Base-by-base conservation (phyloP, 2,888 invertebrate species). In the Ochropacha duplaris region DNA sequence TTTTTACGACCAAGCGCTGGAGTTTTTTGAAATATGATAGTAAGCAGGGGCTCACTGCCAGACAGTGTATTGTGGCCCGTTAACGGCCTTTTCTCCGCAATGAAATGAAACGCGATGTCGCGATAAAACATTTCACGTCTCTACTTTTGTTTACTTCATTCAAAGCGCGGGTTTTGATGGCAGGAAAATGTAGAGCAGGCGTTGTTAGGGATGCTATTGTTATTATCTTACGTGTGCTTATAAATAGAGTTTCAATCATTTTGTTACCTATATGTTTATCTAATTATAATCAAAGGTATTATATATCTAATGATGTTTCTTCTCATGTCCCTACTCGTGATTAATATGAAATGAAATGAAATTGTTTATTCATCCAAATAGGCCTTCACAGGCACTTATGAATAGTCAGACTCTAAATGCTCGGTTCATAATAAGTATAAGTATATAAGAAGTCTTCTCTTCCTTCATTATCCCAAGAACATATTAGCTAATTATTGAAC, bases 111-210 rank as follows among this genome's bases (percentile, higher is more conserved):
- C n/a, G n/a, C 71, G 77, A 68, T 72, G 61, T 70, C 78, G 31
- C 51, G 79, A 87, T 86, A 89, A 88, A 88, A 88, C 84, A 83
- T 88, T 89, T 88, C 84, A 86, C 81, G 78, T 78, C 79, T 81
- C 81, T 78, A 80, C 82, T 86, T 83, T 85, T 88, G 84, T 88
- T 88, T 84, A 84, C 78, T 83, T 82, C 81, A 83, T 83, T 82
- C 81, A 83, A 83, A 84, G 79, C 67, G 70, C 75, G 71, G 74
- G 78, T 78, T 78, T 71, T 69, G 76, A 75, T 78, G 78, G 74
- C 75, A 74, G 70, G 67, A 56, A 71, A 79, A 81, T 78, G 74
- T 77, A 60, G 71, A 75, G 67, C 68, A 66, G 64, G 56, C 62
- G 66, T 56, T 59, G 66, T 65, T 66, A 65, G 69, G 65, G 71